Base-by-base conservation (phyloP, 1,140 invertebrate genomes). In the Delia radicum region DNA sequence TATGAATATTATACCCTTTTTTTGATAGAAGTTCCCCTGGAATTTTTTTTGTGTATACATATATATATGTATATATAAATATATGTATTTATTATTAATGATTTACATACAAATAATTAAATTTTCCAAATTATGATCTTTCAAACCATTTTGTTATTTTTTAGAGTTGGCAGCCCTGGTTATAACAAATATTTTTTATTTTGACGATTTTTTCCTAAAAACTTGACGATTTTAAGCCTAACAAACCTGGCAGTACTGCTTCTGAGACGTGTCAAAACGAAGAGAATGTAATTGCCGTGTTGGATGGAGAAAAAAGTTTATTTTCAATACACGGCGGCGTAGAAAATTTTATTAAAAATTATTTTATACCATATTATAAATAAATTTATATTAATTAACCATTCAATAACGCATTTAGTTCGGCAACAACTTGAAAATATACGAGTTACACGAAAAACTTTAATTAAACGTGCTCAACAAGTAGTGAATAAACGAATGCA, bases 301-400 rank as follows among this genome's bases (percentile, higher is more conserved):
- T 67, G 65, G 65, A 12, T 37, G 31, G 65, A 69, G 65, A 33
- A 69, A 69, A 69, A 69, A 69, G 65, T 69, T 69, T 69, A 69
- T 69, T 69, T 69, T 69, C 48, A 55, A 55, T 55, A 55, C 48
- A 21, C 48, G 33, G 33, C 33, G 48, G 18, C 48, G 48, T 55
- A 55, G 48, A 55, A 55, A 55, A 55, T 55, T 55, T 55, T 55
- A n/a, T 55, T 55, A 8, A 55, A 55, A 8, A 55, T 55, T 55
- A 55, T 55, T 55, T 55, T 55, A 55, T 55, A 21, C 21, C 5
- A 15, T 24, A 18, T n/a, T 55, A 55, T n/a, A 55, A 55, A 55
- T 55, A 55, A 24, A 55, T 1, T 55, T 21, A 18, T 55, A 55
- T 21, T 55, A 55, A 21, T 55, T 21, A 55, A 21, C 18, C 48